Evolutionary conservation across 92 coral and sea anemone species (phyloP), one percentile per base, ranked within the genome.

Genomic region (Phenganax subtilis): DNA sequence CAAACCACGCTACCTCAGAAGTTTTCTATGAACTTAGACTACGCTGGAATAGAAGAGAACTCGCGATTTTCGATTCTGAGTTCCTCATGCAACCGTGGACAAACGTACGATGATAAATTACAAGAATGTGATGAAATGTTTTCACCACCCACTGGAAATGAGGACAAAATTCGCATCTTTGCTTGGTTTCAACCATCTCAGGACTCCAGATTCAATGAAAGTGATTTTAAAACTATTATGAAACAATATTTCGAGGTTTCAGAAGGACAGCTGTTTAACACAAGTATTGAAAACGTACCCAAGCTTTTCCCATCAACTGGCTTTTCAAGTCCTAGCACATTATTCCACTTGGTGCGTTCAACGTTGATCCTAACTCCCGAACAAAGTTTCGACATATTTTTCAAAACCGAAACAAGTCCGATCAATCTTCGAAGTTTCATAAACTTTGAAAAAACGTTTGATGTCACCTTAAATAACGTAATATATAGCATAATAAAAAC

Each of bases 141-240:
- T 11, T 12, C 30, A 69, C 57, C 53, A 3, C 73, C 83, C 15
- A 28, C 83, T 5, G 74, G 28, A 27, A 17, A 27, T 8, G 57
- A 51, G 20, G 73, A 79, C 59, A 52, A 56, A 30, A 20, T 51
- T 17, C 55, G 37, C 30, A 31, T 65, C 8, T 15, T 65, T 11
- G 83, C 74, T 9, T 79, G 83, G 83, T 54, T 79, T 52, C 44
- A 44, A 9, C 83, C 70, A 10, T 64, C 64, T 12, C 29, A 76
- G 3, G 54, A 57, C 15, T 51, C 12, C 60, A 17, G 7, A 11
- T 79, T 63, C n/a, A 31, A 57, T 52, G 47, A 27, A 14, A 27
- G 25, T 1, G 75, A 79, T 79, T 63, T 79, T 16, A 51, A 65
- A 12, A 25, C 53, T 5, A 6, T 55, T 51, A 44, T 79, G 54